Conservation (phyloP, 2,888 invertebrate genomes). For the Drosophila flavopinicola region DNA sequence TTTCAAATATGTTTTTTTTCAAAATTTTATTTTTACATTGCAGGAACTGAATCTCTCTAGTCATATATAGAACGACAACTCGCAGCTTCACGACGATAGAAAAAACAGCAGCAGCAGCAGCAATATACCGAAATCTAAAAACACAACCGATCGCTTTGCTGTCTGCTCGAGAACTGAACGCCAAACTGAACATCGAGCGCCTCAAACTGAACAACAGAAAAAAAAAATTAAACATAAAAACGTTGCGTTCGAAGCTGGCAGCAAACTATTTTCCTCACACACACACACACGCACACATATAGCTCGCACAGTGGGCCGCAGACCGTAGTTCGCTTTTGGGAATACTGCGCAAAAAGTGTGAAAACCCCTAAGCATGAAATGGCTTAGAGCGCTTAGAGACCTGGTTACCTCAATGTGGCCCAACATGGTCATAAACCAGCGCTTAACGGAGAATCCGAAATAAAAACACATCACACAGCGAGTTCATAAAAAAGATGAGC, state of each 20-base stretch:
- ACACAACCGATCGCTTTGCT: slow-evolving; percentile 68
- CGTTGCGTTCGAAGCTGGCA: slow-evolving; percentile 46
- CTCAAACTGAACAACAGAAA: slow-evolving; percentile 32
- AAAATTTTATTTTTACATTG: slow-evolving; percentile 53
- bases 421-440: slow-evolving; percentile 35
- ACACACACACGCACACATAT: slow-evolving; percentile 11
- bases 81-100: slow-evolving; percentile 28
- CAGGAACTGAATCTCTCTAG: slow-evolving; percentile 23
- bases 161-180: slow-evolving; percentile 73
- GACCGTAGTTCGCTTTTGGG: slow-evolving; percentile 8
- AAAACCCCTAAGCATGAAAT: slow-evolving; percentile 47
- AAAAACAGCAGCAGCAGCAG: not conserved
- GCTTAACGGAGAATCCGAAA: slow-evolving; percentile 34
- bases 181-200: slow-evolving; percentile 63
- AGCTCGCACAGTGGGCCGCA: slow-evolving; percentile 61
- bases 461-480: slow-evolving; percentile 1
- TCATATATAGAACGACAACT: slow-evolving; percentile 31
- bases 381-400: slow-evolving; percentile 11
- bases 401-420: slow-evolving; percentile 23
- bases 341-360: slow-evolving; percentile 30
- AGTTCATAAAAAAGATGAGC: slow-evolving; percentile 14
- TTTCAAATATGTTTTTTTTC: slow-evolving; percentile 19
- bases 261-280: slow-evolving; percentile 64
- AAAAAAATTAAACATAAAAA: slow-evolving; percentile 25
- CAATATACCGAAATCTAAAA: too few species aligned